phyloP scores from a whole-genome alignment of 1,140 invertebrate species.

The Teleopsis dalmanni region DNA sequence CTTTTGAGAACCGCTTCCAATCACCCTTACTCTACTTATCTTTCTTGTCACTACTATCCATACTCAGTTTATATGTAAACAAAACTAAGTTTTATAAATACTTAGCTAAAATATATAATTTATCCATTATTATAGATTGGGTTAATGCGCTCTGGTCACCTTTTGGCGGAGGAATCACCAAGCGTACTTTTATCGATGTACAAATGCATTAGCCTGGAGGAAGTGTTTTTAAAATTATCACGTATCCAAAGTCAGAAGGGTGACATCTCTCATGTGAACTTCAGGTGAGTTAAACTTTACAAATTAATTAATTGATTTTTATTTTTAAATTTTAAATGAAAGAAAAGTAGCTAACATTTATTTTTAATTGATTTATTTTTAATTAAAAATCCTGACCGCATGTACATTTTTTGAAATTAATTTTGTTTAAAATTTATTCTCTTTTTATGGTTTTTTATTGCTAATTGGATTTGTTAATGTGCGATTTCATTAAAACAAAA shows the following conservation, averaged over 20 bases:
- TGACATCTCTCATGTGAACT: conserved; percentile 38
- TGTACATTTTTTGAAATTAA: not conserved
- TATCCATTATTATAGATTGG: conserved; percentile 63
- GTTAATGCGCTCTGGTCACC: conserved; percentile 83
- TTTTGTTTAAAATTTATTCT: not conserved
- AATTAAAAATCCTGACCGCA: conserved; percentile 2
- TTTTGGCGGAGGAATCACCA: conserved; percentile 88
- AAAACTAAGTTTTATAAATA: not conserved
- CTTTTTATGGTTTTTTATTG: conserved; percentile 1
- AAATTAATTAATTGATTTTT: too few species aligned
- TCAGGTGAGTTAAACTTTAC: conserved; percentile 27
- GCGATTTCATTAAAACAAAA: too few species aligned
- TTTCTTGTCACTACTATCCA: too few species aligned
- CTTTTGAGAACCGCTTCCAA: too few species aligned
- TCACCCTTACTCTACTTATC: too few species aligned
- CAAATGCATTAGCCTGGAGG: conserved; percentile 76
- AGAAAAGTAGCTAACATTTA: too few species aligned
- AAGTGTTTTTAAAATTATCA: conserved; percentile 88
- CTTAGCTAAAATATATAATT: too few species aligned
- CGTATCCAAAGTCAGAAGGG: conserved; percentile 50
- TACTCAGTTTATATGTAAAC: too few species aligned
- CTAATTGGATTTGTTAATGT: too few species aligned
- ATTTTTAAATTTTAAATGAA: too few species aligned
- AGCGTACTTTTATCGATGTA: conserved; percentile 74
- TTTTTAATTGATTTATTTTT: not conserved